These are phyloP conservation scores for Sebastolobus altivelis DNA, from an alignment of 2,797 vertebrate species.

Conservation along the genomic window DNA sequence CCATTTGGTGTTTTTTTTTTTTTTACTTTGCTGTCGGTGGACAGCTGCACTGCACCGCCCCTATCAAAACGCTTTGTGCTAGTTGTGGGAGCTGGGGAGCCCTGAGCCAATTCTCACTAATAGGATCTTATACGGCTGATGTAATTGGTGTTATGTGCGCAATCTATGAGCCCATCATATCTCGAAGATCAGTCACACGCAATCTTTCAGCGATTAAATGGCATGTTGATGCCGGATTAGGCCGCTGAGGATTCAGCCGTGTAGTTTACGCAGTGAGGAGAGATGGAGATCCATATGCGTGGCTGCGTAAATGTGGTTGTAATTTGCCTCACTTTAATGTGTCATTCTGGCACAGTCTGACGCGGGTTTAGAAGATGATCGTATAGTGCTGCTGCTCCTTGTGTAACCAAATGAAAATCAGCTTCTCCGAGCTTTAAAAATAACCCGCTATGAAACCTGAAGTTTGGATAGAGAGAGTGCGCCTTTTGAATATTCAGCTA, in stretches of 20 bases:
- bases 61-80: constrained; percentile 79
- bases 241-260: constrained; percentile 65
- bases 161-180: constrained; percentile 73
- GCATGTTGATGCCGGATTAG: constrained; percentile 72
- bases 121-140: constrained; percentile 72
- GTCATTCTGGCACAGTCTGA: constrained; percentile 66
- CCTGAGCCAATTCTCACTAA: constrained; percentile 74
- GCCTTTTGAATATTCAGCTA: constrained; percentile 46
- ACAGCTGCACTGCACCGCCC: constrained; percentile 95
- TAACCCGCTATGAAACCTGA: constrained; percentile 32
- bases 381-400: constrained; percentile 46
- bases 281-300: constrained; percentile 60
- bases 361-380: constrained; percentile 55
- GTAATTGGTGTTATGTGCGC: constrained; percentile 77
- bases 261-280: constrained; percentile 29
- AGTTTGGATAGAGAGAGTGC: constrained; percentile 24
- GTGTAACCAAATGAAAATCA: constrained; percentile 55
- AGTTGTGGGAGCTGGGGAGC: constrained; percentile 64
- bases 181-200: constrained; percentile 61
- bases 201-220: constrained; percentile 70
- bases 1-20: constrained; percentile 47
- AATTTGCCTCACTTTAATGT: constrained; percentile 72
- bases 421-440: constrained; percentile 43
- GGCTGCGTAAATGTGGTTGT: constrained; percentile 60
- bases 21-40: constrained; percentile 78